Evolutionary conservation across 1,140 invertebrate species (phyloP).

Genomic region (Helicorthomorpha holstii): DNA sequence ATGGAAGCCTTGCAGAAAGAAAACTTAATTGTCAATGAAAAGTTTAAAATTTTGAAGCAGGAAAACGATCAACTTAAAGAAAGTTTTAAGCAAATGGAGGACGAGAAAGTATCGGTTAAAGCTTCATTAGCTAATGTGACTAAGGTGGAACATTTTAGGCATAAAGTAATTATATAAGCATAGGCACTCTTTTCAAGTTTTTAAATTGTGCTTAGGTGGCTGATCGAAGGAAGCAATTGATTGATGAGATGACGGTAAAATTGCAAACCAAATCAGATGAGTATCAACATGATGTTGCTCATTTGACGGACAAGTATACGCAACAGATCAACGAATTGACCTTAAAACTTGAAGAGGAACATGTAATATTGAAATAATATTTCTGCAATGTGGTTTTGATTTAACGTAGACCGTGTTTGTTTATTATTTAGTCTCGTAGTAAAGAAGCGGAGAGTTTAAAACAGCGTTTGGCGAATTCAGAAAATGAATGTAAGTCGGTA

Average conservation of each 20-base stretch:
- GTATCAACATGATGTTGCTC: slow-evolving; percentile 19
- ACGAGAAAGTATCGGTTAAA: too few relatives aligned
- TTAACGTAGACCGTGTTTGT: neutral
- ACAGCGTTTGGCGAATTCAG: slow-evolving; percentile 16
- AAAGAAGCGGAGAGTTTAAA: slow-evolving; percentile 21
- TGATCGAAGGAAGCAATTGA: slow-evolving; percentile 27
- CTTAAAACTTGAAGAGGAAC: slow-evolving; percentile 15
- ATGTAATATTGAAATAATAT: slow-evolving; percentile 11
- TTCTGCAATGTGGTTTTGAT: neutral
- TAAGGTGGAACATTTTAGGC: too few relatives aligned
- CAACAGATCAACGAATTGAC: slow-evolving; percentile 14
- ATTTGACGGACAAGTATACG: slow-evolving; percentile 17
- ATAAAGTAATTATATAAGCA: too few relatives aligned
- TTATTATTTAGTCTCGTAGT: slow-evolving; percentile 6
- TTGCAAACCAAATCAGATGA: slow-evolving; percentile 27
- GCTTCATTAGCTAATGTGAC: too few relatives aligned
- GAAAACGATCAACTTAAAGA: slow-evolving; percentile 3
- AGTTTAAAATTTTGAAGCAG: slow-evolving; percentile 1
- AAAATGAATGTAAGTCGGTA: slow-evolving; percentile 16
- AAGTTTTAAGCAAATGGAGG: slow-evolving; percentile 5
- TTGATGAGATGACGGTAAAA: slow-evolving; percentile 30
- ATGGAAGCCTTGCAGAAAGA: slow-evolving; percentile 5
- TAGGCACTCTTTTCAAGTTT: too few relatives aligned
- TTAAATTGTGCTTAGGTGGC: slow-evolving; percentile 17
- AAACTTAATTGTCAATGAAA: too few relatives aligned